Base-by-base conservation (phyloP, 2,797 vertebrate species). In the Labroides dimidiatus region DNA sequence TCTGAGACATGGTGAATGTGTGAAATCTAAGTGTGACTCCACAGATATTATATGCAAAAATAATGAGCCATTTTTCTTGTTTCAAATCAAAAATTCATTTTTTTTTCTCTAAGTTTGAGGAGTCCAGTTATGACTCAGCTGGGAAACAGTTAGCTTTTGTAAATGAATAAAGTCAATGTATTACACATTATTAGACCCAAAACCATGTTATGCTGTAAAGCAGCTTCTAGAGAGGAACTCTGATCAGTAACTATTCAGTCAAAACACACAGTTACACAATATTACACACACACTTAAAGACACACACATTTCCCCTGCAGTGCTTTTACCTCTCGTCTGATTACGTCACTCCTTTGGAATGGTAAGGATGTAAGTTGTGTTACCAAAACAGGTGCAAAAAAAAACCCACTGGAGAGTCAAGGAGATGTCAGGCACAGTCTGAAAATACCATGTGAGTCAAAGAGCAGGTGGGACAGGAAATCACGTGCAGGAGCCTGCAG, bases 41-140 rank as follows among this genome's bases (percentile, higher is more conserved):
- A n/a, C n/a, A n/a, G n/a, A n/a, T n/a, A n/a, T n/a, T n/a, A n/a
- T n/a, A n/a, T n/a, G n/a, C n/a, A n/a, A n/a, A n/a, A n/a, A n/a
- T n/a, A n/a, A n/a, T n/a, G n/a, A n/a, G n/a, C n/a, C n/a, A n/a
- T n/a, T n/a, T n/a, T n/a, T n/a, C n/a, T n/a, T n/a, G n/a, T n/a
- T n/a, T n/a, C n/a, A n/a, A n/a, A n/a, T n/a, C n/a, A n/a, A n/a
- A n/a, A n/a, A n/a, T n/a, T n/a, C n/a, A n/a, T n/a, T n/a, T n/a
- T n/a, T n/a, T n/a, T 48, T 36, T 64, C 20, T 44, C 23, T 24
- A 30, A 17, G 47, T 51, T 61, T 53, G 13, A 68, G 52, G 61
- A 23, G 17, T 76, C 41, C 33, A 21, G 20, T 64, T 50, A 54
- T 48, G 39, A n/a, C 2, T 43, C 37, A 51, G 14, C 30, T 60